These are phyloP conservation scores for Rhinoptilus africanus DNA, from an alignment of 2,113 vertebrate species.

Conservation along the genomic window DNA sequence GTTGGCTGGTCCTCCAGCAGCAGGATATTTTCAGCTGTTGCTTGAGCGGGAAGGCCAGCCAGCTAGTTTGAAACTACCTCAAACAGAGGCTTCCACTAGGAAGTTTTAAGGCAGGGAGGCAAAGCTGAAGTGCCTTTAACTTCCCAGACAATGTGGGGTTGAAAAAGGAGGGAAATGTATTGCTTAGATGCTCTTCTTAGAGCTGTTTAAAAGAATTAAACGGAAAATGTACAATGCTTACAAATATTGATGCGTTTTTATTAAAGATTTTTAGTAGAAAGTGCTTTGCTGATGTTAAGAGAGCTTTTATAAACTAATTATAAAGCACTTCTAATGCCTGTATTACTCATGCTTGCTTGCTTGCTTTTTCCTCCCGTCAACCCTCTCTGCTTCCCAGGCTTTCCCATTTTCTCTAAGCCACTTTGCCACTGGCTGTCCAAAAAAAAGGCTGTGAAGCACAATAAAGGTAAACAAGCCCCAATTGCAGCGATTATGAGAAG, in stretches of 20 bases:
- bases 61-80: neutral
- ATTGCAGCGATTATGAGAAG: neutral
- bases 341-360: constrained; percentile 15
- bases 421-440: neutral
- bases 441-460: neutral
- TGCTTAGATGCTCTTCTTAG: neutral
- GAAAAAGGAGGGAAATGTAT: neutral
- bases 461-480: constrained; percentile 1
- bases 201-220: constrained; percentile 44
- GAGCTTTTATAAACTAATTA: constrained; percentile 62
- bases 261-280: constrained; percentile 47
- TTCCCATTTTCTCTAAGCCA: neutral
- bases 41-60: neutral
- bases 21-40: neutral
- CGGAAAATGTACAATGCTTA: neutral
- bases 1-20: neutral
- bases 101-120: neutral
- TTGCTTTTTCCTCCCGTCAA: constrained; percentile 12
- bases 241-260: constrained; percentile 26
- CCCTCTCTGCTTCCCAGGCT: neutral
- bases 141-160: neutral
- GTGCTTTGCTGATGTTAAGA: constrained; percentile 36
- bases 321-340: constrained; percentile 48
- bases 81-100: neutral
- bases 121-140: constrained; percentile 31